Evolutionary conservation across 2,797 vertebrate genomes (phyloP), one percentile per base, ranked within the genome.

Genomic region (Carcharodon carcharias): DNA sequence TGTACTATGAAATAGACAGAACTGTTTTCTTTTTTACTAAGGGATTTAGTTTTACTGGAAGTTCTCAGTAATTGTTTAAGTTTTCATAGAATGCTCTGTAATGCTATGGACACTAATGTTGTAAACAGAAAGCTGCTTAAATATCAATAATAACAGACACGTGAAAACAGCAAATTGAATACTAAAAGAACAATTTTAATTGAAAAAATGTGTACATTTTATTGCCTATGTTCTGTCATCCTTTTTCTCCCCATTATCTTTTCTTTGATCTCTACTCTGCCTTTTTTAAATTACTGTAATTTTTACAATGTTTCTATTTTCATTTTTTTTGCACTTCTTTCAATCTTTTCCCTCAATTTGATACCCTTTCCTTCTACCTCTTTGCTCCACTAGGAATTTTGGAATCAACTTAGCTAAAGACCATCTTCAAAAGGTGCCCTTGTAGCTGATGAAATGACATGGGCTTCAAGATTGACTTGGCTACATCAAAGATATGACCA

Each of bases 381-480:
- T n/a, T 67, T 67, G n/a, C 40, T 26, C n/a, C 8, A 12, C 16
- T 6, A 93, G 56, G 56, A 45, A 67, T 93, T 65, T 93, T 93
- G 26, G 16, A 54, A 85, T 50, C 82, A 85, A 85, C 45, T 50
- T 35, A 45, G 8, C 18, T 40, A 26, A 67, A 67, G 67, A 40
- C 61, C 1, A 93, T 67, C n/a, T 40, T 14, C 7, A 45, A 26
- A 45, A 67, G 18, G 7, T 26, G n/a, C 23, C 23, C 91, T 45
- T 11, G 11, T 45, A 93, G 91, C 91, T 63, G 26, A 65, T 67
- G n/a, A 67, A 67, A 93, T 67, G 91, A 67, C n/a, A 45, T 23
- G 40, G 91, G 40, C 8, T 93, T 93, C 63, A 45, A 93, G 91
- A 50, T 67, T 67, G 91, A 40, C n/a, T 93, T 93, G 91, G 91